Conservation (phyloP, 2,797 vertebrate species). For the Danio jaintianensis region DNA sequence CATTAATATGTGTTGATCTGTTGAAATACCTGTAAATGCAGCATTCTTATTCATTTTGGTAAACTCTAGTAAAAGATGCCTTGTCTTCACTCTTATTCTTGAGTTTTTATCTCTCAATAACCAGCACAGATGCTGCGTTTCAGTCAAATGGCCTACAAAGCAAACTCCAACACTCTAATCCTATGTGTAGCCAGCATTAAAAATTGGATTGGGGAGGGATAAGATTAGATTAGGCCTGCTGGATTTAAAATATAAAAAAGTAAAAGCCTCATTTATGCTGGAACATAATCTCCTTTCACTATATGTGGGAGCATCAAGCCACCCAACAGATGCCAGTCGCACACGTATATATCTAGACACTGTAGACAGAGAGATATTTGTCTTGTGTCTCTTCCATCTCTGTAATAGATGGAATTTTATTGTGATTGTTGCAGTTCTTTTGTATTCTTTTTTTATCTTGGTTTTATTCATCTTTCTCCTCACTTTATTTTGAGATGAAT, state of each 20-base stretch:
- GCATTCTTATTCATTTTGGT: not conserved
- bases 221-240: conserved; percentile 96
- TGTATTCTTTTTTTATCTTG: conserved; percentile 72
- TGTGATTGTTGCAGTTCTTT: conserved; percentile 59
- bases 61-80: conserved; percentile 4
- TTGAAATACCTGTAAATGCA: not conserved
- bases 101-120: conserved; percentile 49
- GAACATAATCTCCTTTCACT: conserved; percentile 94
- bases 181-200: conserved; percentile 95
- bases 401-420: conserved; percentile 51
- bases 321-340: conserved; percentile 80
- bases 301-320: conserved; percentile 81
- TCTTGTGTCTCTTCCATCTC: conserved; percentile 61
- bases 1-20: not conserved
- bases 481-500: conserved; percentile 63
- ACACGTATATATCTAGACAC: conserved; percentile 9
- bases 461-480: conserved; percentile 53
- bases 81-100: conserved; percentile 48
- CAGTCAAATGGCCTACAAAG: conserved; percentile 89
- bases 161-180: conserved; percentile 89
- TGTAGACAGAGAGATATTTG: conserved; percentile 62
- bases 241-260: conserved; percentile 88
- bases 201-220: conserved; percentile 98
- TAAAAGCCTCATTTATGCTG: conserved; percentile 94
- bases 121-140: conserved; percentile 85